Base-by-base conservation (phyloP, 2,888 invertebrate species). In the Sinohyriopsis cumingii region DNA sequence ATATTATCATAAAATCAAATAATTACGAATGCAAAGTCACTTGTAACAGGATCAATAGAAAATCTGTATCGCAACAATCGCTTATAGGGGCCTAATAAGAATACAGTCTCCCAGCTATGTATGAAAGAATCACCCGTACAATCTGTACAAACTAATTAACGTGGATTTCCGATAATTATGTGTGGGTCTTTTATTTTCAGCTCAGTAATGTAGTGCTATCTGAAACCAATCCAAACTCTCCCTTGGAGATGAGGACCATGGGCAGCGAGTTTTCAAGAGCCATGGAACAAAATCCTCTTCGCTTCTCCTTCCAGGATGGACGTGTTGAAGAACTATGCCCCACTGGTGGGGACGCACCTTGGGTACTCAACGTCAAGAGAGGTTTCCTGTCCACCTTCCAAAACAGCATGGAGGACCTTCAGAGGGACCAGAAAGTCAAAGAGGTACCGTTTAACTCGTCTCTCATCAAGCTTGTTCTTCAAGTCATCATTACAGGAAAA, bases 301-400 rank as follows among this genome's bases (percentile, higher is more conserved):
- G 93, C 67, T 94, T 97, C 90, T 94, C 94, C 59, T 93, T 94
- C 89, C 93, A 94, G 81, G 94, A 94, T 89, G 97, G 97, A 3
- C 92, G 93, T 76, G 89, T 96, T 59, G 94, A 94, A 63, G 91
- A 94, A 12, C 93, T 98, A 79, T 98, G 97, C 87, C 91, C 94
- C 0, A 93, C 94, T 71, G 93, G 91, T 0, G 96, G 96, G 85
- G 97, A 98, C 86, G 93, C 93, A 0, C 92, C 93, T 25, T 94
- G 94, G 86, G 94, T 95, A 0, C 93, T 97, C 67, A 97, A 98
- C 91, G 93, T 97, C 88, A 98, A 98, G 91, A 93, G 97, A 77
- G 97, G 95, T 5, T 92, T 97, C 77, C 93, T 96, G 69, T 96
- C 97, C 0, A 92, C 95, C 85, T 92, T 97, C 73, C 97, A 97